A percentile compares a stretch with the other conserved stretches of the same genome.
phyloP scores from a whole-genome alignment of 2,888 invertebrate species.

The Ichneumon xanthorius region DNA sequence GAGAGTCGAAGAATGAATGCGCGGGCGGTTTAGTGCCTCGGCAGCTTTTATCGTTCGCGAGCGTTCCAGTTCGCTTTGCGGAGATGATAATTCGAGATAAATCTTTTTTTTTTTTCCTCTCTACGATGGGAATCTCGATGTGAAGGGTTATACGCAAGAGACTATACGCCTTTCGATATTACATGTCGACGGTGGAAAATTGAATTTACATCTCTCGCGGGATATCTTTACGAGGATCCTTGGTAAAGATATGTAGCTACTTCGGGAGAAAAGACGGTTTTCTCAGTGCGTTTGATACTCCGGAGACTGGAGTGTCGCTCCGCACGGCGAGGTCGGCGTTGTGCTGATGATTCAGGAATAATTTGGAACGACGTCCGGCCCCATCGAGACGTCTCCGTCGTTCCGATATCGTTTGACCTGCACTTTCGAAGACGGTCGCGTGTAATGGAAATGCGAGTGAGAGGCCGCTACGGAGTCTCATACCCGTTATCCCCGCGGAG shows the following conservation, averaged over 20 bases:
- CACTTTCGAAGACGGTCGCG: background rate
- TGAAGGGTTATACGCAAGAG: background rate
- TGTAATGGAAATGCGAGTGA: constrained; percentile 25
- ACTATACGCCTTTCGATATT: constrained; percentile 4
- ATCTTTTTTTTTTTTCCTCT: constrained; percentile 19
- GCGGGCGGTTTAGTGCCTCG: constrained; percentile 9
- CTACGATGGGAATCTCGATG: background rate
- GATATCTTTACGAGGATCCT: constrained; percentile 44
- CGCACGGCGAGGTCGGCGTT: background rate
- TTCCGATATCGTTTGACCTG: constrained; percentile 10
- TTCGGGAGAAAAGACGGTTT: background rate
- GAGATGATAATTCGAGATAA: constrained; percentile 32
- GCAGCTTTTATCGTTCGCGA: background rate
- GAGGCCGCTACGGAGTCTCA: background rate
- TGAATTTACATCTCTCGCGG: constrained; percentile 27
- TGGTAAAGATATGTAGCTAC: background rate
- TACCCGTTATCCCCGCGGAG: constrained; percentile 22
- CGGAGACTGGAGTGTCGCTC: background rate
- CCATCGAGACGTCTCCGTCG: background rate
- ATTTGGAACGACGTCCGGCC: constrained; percentile 41
- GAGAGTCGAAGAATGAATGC: constrained; percentile 44
- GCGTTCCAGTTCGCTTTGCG: background rate
- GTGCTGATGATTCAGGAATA: constrained; percentile 13
- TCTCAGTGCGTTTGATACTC: constrained; percentile 28
- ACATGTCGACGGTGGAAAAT: constrained; percentile 13